phyloP scores from a whole-genome alignment of 2,888 invertebrate genomes.

The Idaea straminata region DNA sequence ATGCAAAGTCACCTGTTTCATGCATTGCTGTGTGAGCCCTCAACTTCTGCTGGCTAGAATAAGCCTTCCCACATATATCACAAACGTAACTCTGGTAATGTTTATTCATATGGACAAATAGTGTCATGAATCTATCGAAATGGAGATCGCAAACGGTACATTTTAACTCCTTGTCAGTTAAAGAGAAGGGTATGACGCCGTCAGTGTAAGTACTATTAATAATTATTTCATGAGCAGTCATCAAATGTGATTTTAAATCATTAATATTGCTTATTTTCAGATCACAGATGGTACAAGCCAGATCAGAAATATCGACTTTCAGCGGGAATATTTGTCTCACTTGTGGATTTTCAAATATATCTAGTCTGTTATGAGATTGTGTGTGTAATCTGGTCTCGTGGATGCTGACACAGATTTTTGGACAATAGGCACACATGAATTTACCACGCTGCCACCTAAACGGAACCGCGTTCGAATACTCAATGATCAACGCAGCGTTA shows the following conservation, averaged over 20 bases:
- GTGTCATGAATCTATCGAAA: constrained; percentile 48
- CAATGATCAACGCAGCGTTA: constrained; percentile 55
- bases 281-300: constrained; percentile 48
- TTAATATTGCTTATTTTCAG: constrained; percentile 31
- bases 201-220: constrained; percentile 41
- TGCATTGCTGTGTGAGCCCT: constrained; percentile 61
- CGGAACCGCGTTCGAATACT: constrained; percentile 56
- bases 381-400: constrained; percentile 48
- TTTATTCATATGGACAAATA: constrained; percentile 64
- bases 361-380: constrained; percentile 42
- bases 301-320: constrained; percentile 54
- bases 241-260: constrained; percentile 48
- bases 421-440: constrained; percentile 61
- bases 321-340: constrained; percentile 53
- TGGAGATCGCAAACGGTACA: constrained; percentile 47
- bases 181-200: constrained; percentile 54
- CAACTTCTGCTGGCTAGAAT: constrained; percentile 60
- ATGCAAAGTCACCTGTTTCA: constrained; percentile 55
- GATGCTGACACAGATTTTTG: constrained; percentile 37
- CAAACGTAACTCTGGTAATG: constrained; percentile 69
- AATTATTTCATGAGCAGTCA: constrained; percentile 36
- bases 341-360: constrained; percentile 42
- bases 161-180: constrained; percentile 46
- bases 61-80: constrained; percentile 69
- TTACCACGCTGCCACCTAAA: constrained; percentile 59